These are phyloP conservation scores for Hirtodrosophila histrioides DNA, from an alignment of 2,888 invertebrate species.

Conservation along the genomic window DNA sequence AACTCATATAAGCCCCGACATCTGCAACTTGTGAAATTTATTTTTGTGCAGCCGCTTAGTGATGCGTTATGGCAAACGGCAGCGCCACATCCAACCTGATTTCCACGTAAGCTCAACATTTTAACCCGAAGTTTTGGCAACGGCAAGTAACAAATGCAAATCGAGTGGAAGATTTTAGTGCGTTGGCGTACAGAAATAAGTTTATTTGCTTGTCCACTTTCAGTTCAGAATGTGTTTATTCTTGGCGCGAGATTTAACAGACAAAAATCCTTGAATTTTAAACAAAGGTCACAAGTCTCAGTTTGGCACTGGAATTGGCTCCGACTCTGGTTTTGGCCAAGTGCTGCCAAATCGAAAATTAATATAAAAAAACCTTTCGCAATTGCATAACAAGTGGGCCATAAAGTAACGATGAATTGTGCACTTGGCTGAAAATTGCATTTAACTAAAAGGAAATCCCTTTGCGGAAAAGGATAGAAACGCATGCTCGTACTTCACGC, in stretches of 20 bases:
- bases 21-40: conserved; percentile 67
- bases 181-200: conserved; percentile 61
- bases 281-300: conserved; percentile 64
- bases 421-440: conserved; percentile 7
- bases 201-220: conserved; percentile 26
- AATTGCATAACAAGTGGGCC: conserved; percentile 24
- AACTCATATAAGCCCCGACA: conserved; percentile 25
- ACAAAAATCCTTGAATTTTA: conserved; percentile 65
- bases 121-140: conserved; percentile 49
- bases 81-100: conserved; percentile 8
- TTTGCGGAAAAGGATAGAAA: too few species aligned
- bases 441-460: conserved; percentile 4
- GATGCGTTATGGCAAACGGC: conserved; percentile 67
- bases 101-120: conserved; percentile 36
- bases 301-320: conserved; percentile 32
- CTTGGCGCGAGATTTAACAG: conserved; percentile 54
- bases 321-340: conserved; percentile 12
- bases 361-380: conserved; percentile 15
- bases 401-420: conserved; percentile 19
- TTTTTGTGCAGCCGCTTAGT: conserved; percentile 71
- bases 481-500: too few species aligned
- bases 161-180: conserved; percentile 75
- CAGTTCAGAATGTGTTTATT: conserved; percentile 45
- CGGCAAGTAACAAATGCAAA: conserved; percentile 55
- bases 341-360: conserved; percentile 29